Evolutionary conservation across 2,797 vertebrate genomes (phyloP).

Genomic region (Cygnus olor): DNA sequence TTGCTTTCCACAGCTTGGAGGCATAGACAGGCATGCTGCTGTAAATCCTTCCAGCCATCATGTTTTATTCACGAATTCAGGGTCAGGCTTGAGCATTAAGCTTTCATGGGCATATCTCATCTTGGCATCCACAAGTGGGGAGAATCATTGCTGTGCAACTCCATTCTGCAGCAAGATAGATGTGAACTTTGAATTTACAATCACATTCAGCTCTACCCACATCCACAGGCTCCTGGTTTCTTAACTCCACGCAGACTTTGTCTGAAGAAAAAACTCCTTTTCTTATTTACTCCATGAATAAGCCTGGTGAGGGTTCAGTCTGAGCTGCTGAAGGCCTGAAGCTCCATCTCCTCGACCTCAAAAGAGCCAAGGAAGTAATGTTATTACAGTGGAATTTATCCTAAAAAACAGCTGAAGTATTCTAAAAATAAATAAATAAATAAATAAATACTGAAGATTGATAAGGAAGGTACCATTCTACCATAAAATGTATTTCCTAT

Average conservation of each 20-base stretch:
- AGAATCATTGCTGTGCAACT: neutral
- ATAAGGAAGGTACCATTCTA: neutral
- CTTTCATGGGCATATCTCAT: neutral
- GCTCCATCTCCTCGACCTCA: neutral
- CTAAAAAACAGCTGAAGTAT: neutral
- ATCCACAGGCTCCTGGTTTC: neutral
- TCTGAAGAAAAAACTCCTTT: neutral
- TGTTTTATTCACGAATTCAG: neutral
- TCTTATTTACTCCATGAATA: neutral
- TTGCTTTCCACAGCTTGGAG: neutral
- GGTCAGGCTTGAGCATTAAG: neutral
- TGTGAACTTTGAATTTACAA: neutral
- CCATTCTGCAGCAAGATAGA: neutral
- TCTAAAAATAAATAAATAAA: neutral
- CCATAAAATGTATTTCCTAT: neutral
- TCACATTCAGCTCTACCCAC: neutral
- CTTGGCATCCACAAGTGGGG: neutral
- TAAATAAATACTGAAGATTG: neutral
- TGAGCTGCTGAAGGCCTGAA: neutral
- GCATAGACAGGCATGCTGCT: neutral
- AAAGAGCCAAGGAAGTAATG: neutral
- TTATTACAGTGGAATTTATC: neutral
- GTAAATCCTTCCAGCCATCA: neutral
- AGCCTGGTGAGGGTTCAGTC: neutral
- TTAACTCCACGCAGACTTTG: neutral